Evolutionary conservation across 2,113 vertebrate genomes (phyloP), one percentile per base, ranked within the genome.

Genomic region (Sander lucioperca): DNA sequence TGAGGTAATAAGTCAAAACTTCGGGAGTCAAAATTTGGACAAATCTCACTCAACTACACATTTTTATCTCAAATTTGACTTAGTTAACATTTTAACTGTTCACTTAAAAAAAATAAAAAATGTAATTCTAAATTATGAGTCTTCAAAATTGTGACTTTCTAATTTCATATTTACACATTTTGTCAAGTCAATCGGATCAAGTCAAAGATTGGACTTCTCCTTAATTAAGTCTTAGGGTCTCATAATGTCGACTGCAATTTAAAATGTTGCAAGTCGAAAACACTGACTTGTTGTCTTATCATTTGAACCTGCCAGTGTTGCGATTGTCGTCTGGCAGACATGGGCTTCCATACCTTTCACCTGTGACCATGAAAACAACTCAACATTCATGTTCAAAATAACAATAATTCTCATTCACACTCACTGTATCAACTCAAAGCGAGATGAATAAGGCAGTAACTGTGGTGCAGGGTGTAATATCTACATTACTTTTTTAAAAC

Each of bases 401-500:
- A 48, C 21, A 43, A 65, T 4, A 5, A 23, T n/a, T 54, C 9
- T 74, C 45, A 51, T n/a, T 51, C 23, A 67, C 10, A n/a, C 36
- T 53, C 18, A 50, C 12, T 13, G 25, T n/a, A 39, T 21, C 19
- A 11, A 30, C 21, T 59, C 30, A 21, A 2, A 56, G 36, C 1
- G 2, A 10, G 19, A 73, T 27, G 47, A 68, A 18, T 74, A 57
- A 75, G 51, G 71, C 71, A 47, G 19, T 48, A 56, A 45, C 53
- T 0, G 21, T 62, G 18, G 48, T n/a, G 45, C 45, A 39, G 15
- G 9, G 8, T 18, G 1, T n/a, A 2, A 43, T 6, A 57, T 65
- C 21, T 23, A 13, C 23, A 50, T 36, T 30, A 27, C 6, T 15
- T 33, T 16, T 66, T 65, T 16, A 14, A 25, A 39, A 51, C 39